Base-by-base conservation (phyloP, 2,113 vertebrate species). In the Strix aluco region DNA sequence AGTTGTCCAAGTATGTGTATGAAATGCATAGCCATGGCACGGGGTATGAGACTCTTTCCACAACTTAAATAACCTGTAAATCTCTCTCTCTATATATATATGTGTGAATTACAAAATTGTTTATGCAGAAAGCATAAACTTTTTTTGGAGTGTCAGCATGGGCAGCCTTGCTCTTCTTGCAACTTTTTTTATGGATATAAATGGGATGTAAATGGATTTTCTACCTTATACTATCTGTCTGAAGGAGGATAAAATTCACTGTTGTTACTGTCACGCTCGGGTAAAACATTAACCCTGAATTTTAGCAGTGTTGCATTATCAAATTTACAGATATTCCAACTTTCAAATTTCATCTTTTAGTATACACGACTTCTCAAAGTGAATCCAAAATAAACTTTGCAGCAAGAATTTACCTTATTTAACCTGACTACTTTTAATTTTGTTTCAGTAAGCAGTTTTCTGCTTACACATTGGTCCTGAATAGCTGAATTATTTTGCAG, bases 401-500 rank as follows among this genome's bases (percentile, higher is more conserved):
- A 90, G 82, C 54, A 26, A 71, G 65, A 92, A 54, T 92, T 93
- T 75, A 58, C 34, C 20, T 65, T 79, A 61, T 73, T 92, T 92
- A 93, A 91, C 83, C 69, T 78, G 75, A 38, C 2, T 52, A 14
- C 3, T 23, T 92, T 87, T 91, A 15, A 65, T 74, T 72, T 90
- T 74, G 34, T 89, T 88, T 95, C 87, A 66, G 61, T 88, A 81
- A 86, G 58, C 80, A 74, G 72, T 92, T 93, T 87, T 96, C 75
- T 97, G 91, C 93, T 97, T 96, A 74, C 80, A 72, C 3, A 2
- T 92, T 95, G 87, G 54, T 94, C 81, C 79, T 82, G 90, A 97
- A 71, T 69, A 96, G 90, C 94, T 96, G 91, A 74, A 86, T 88
- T 96, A 66, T 94, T 97, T 91, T 92, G 90, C 79, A 74, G 61